phyloP scores from a whole-genome alignment of 2,888 invertebrate species.

The Parapristionchus giblindavisi region DNA sequence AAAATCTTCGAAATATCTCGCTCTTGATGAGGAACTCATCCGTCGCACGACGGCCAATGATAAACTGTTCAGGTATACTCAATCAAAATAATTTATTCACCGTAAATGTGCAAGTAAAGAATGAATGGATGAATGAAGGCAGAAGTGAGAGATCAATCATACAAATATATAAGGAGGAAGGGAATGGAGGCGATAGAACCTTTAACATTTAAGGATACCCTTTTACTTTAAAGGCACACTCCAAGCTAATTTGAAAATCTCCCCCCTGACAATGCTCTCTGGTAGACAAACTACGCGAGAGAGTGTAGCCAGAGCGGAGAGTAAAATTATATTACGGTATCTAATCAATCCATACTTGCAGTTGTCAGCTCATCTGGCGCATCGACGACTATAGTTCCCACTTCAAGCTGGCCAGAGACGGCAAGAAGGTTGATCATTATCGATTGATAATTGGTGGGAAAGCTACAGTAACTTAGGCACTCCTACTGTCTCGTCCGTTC shows the following conservation, averaged over 20 bases:
- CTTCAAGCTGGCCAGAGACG: slow-evolving; percentile 38
- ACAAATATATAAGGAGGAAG: too few relatives aligned
- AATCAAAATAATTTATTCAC: too few relatives aligned
- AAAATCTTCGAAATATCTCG: background rate
- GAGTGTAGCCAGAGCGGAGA: too few relatives aligned
- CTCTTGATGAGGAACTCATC: slow-evolving; percentile 29
- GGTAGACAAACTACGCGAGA: too few relatives aligned
- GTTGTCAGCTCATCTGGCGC: slow-evolving; percentile 45
- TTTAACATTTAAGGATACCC: too few relatives aligned
- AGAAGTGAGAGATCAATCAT: too few relatives aligned
- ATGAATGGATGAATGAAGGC: background rate
- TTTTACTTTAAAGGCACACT: too few relatives aligned
- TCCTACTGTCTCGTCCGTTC: slow-evolving; percentile 86
- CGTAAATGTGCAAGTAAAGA: too few relatives aligned
- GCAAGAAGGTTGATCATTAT: slow-evolving; percentile 32
- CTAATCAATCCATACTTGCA: background rate
- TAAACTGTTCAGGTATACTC: slow-evolving; percentile 35
- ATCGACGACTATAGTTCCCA: slow-evolving; percentile 40
- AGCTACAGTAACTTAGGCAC: background rate
- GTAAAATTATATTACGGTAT: background rate
- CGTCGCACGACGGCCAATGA: slow-evolving; percentile 21
- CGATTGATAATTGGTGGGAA: background rate
- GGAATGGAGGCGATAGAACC: too few relatives aligned
- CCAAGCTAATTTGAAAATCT: background rate
- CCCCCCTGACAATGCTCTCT: too few relatives aligned